phyloP scores from a whole-genome alignment of 2,888 invertebrate genomes.

The Micropterix aruncella region DNA sequence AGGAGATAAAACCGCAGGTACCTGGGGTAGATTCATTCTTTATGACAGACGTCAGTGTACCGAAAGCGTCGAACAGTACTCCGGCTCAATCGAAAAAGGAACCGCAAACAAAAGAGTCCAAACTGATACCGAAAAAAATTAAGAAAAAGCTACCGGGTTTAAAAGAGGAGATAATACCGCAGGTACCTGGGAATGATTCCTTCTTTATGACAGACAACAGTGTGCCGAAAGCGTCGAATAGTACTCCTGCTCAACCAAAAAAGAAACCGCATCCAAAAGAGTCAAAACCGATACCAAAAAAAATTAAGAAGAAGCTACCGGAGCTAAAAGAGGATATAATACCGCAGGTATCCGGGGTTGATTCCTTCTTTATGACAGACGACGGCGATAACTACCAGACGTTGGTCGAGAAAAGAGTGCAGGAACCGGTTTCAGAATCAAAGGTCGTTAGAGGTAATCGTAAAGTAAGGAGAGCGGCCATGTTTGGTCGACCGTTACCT shows the following conservation, averaged over 20 bases:
- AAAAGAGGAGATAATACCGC: not conserved
- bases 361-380: not conserved
- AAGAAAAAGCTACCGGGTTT: not conserved
- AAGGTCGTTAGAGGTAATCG: conserved; percentile 28
- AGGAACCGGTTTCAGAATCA: not conserved
- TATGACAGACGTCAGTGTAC: too few relatives aligned
- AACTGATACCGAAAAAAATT: not conserved
- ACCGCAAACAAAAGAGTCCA: too few relatives aligned
- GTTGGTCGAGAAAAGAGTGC: not conserved
- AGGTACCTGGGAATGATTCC: not conserved
- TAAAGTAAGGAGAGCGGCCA: conserved; percentile 27
- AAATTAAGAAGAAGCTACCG: not conserved
- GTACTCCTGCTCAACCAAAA: too few relatives aligned
- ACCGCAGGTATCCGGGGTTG: not conserved
- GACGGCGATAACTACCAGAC: not conserved
- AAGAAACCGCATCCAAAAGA: too few relatives aligned
- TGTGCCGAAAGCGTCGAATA: too few relatives aligned
- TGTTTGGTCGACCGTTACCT: conserved; percentile 26
- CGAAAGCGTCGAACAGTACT: too few relatives aligned
- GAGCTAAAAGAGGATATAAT: not conserved
- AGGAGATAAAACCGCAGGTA: too few relatives aligned
- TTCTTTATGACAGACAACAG: not conserved
- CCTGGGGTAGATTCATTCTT: too few relatives aligned
- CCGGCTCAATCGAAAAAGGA: too few relatives aligned
- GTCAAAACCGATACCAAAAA: too few relatives aligned